Percentiles rank a stretch among this genome's conserved stretches.
Evolutionary conservation across 2,113 vertebrate species (phyloP).

Genomic region (Mus pahari): DNA sequence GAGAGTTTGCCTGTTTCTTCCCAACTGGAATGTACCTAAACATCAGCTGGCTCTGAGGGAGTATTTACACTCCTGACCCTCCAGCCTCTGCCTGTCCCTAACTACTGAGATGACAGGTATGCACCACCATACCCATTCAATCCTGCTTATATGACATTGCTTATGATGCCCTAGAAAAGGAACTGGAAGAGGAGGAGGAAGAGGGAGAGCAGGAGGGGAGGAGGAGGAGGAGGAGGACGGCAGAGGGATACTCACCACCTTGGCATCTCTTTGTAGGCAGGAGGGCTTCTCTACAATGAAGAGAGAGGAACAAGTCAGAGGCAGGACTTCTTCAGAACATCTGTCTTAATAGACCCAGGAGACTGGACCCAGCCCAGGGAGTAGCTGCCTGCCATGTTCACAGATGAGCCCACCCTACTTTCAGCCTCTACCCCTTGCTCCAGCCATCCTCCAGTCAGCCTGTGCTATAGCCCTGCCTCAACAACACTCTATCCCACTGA

Average conservation of each 20-base stretch:
- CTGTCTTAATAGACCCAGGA: background rate
- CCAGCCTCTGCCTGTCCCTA: background rate
- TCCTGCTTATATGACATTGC: background rate
- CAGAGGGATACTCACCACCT: constrained; percentile 76
- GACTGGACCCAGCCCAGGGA: background rate
- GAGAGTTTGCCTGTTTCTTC: background rate
- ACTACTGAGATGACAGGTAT: background rate
- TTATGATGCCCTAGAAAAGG: background rate
- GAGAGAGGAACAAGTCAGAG: constrained; percentile 58
- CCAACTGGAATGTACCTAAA: background rate
- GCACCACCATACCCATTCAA: background rate
- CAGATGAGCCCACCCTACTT: no score
- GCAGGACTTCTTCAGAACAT: background rate
- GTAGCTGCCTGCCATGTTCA: background rate
- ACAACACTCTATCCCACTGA: background rate
- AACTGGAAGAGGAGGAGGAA: background rate
- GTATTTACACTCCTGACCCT: background rate
- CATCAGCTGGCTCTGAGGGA: background rate
- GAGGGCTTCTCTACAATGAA: constrained; percentile 72
- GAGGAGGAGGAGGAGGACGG: background rate
- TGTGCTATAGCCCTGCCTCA: background rate
- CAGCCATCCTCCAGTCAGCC: rapidly evolving
- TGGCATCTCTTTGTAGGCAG: constrained; percentile 65
- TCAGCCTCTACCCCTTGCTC: background rate
- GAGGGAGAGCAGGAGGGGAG: rapidly evolving